Conservation (phyloP, 2,113 vertebrate genomes). For the Microtus pennsylvanicus region DNA sequence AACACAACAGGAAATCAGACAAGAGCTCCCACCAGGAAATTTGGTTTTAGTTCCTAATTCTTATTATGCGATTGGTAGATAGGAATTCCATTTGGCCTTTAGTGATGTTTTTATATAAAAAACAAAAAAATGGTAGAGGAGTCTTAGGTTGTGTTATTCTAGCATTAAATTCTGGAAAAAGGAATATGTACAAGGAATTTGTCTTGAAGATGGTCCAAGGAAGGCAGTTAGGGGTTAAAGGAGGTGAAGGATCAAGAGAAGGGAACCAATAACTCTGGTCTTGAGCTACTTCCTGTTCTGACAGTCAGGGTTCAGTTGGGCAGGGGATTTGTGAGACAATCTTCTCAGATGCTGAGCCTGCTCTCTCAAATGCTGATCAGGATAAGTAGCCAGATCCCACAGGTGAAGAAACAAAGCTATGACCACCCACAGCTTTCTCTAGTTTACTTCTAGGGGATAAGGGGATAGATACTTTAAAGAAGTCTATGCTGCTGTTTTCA, state of each 20-base stretch:
- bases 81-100: neutral
- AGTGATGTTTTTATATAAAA: neutral
- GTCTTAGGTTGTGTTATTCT: neutral
- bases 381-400: neutral
- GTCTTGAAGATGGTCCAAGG: neutral
- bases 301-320: neutral
- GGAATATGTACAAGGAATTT: neutral
- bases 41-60: neutral
- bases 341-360: neutral
- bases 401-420: neutral
- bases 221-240: neutral
- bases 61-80: neutral
- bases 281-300: neutral
- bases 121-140: neutral
- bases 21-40: neutral
- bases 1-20: neutral
- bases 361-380: neutral
- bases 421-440: neutral
- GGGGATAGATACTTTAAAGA: neutral
- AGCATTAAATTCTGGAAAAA: neutral
- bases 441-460: too few species aligned
- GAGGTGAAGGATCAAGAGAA: neutral
- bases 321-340: neutral
- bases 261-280: neutral
- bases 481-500: neutral